phyloP scores from a whole-genome alignment of 2,113 vertebrate genomes.

The Pyxicephalus adspersus region DNA sequence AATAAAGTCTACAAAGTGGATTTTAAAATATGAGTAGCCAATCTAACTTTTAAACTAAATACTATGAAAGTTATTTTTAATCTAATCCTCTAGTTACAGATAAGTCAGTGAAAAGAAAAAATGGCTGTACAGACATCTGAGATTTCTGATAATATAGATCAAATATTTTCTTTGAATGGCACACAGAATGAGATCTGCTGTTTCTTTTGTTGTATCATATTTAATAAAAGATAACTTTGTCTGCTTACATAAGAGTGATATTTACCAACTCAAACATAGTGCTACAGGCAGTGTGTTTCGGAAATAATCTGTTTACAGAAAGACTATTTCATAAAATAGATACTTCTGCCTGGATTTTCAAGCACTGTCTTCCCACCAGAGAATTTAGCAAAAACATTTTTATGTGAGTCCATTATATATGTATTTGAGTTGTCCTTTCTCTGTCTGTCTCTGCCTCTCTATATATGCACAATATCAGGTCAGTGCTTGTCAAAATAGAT shows the following conservation, averaged over 20 bases:
- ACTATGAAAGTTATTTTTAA: not conserved
- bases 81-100: not conserved
- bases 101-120: not conserved
- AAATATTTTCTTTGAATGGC: slow-evolving; percentile 25
- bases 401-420: not conserved
- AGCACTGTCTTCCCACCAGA: not conserved
- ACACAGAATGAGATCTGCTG: not conserved
- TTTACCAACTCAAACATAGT: slow-evolving; percentile 18
- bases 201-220: slow-evolving; percentile 34
- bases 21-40: not conserved
- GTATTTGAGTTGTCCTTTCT: too few relatives aligned
- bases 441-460: too few relatives aligned
- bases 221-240: slow-evolving; percentile 35
- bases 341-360: not conserved
- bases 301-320: slow-evolving; percentile 22
- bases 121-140: not conserved
- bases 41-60: not conserved
- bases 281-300: slow-evolving; percentile 22
- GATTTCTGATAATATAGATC: slow-evolving; percentile 10
- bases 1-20: not conserved
- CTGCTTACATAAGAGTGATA: slow-evolving; percentile 17
- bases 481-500: too few relatives aligned
- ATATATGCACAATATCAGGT: too few relatives aligned
- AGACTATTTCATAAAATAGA: slow-evolving; percentile 19
- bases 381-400: not conserved